These are phyloP conservation scores for Mongoloraphidia duomilia DNA, from an alignment of 2,888 invertebrate species.

Conservation along the genomic window DNA sequence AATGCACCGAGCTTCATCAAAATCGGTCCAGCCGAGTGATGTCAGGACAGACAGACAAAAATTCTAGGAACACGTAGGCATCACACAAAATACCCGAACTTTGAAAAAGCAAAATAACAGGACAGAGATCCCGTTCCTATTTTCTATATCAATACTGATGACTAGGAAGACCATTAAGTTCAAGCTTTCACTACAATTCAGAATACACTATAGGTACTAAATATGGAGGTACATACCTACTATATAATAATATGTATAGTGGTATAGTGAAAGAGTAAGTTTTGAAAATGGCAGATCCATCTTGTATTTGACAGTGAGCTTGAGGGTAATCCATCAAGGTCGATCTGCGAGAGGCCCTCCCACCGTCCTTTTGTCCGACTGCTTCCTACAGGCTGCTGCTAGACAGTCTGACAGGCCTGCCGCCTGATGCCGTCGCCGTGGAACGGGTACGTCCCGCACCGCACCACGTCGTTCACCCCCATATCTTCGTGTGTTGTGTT, in stretches of 20 bases:
- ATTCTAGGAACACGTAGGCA: too few relatives aligned
- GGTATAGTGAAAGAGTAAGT: constrained; percentile 25
- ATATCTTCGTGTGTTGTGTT: neutral
- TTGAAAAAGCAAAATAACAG: too few relatives aligned
- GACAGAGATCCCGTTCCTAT: too few relatives aligned
- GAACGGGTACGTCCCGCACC: constrained; percentile 11
- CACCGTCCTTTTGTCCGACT: constrained; percentile 1
- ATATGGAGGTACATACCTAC: neutral
- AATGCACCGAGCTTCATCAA: too few relatives aligned
- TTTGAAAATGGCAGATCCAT: constrained; percentile 33
- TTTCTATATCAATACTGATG: too few relatives aligned
- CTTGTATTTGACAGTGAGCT: constrained; percentile 34
- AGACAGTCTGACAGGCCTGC: too few relatives aligned
- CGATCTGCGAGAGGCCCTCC: constrained; percentile 8
- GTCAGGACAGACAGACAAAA: too few relatives aligned
- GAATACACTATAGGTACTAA: neutral
- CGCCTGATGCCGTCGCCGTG: constrained; percentile 17
- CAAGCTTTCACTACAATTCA: neutral
- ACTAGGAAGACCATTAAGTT: too few relatives aligned
- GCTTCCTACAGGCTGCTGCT: neutral
- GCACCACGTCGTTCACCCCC: constrained; percentile 17
- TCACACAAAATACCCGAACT: too few relatives aligned
- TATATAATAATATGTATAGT: too few relatives aligned
- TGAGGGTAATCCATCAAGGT: constrained; percentile 30
- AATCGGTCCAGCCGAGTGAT: too few relatives aligned